Evolutionary conservation across 2,797 vertebrate genomes (phyloP), one percentile per base, ranked within the genome.

Genomic region (Muraenolepis orangiensis): DNA sequence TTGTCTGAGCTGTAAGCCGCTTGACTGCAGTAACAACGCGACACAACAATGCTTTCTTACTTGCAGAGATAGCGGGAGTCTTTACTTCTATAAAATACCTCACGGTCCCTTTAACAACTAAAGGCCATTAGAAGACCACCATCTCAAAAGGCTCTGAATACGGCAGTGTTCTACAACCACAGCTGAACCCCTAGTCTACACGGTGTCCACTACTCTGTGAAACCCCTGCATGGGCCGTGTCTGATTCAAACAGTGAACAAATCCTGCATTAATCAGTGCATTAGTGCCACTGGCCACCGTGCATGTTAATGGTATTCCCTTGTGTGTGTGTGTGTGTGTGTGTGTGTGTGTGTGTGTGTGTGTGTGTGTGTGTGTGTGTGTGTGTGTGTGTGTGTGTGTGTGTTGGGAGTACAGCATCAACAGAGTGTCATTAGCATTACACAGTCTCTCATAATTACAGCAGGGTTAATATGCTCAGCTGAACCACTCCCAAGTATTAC

Each of bases 371-470:
- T 66, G 69, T 38, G 18, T 51, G 32, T n/a, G 28, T 42, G 23
- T 42, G 57, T 18, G 29, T 34, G 36, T 61, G 14, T 20, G 31
- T 34, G 61, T 26, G 32, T 67, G 10, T 69, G 20, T 70, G 81
- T 38, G 81, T 80, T 78, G 74, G 69, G 70, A 75, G 20, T 30
- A 36, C 36, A 75, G 74, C 38, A 72, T 79, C 71, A n/a, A n/a
- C n/a, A 29, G 66, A 79, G 74, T 72, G 75, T 81, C 32, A 83
- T 86, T 87, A 81, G 79, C 76, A 71, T 77, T 76, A 64, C 76
- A 83, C 75, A 79, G 75, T 84, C 42, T 30, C 34, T 75, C 73
- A 78, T 86, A 87, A 89, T 86, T 85, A 87, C 79, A 82, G 78
- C 74, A 75, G 75, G 74, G 42, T 87, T 85, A 85, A 89, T 89